Evolutionary conservation across 2,113 vertebrate genomes (phyloP).

Genomic region (Thinocorus orbignyianus): DNA sequence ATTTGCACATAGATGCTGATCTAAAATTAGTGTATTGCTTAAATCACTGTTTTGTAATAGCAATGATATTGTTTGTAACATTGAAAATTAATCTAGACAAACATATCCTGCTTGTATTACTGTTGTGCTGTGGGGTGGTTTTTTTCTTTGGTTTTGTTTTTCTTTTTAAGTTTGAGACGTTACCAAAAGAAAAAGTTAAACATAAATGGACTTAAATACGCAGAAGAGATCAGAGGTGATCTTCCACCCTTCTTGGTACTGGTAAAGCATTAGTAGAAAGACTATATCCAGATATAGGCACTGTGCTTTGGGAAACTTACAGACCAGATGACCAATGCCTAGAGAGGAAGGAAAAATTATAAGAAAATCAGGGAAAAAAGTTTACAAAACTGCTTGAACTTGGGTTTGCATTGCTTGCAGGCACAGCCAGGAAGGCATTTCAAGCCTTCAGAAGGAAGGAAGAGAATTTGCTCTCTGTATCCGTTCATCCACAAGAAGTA

Average conservation of each 20-base stretch:
- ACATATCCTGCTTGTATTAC: neutral
- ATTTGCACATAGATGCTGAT: constrained; percentile 2
- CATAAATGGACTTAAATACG: neutral
- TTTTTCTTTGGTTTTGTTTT: neutral
- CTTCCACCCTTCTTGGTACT: neutral
- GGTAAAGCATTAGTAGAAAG: neutral
- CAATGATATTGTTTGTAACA: neutral
- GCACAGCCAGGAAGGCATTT: neutral
- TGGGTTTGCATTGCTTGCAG: neutral
- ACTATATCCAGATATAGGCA: neutral
- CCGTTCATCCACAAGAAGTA: neutral
- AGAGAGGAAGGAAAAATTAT: neutral
- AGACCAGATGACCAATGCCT: neutral
- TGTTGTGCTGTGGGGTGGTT: neutral
- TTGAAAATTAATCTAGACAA: neutral
- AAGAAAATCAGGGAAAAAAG: neutral
- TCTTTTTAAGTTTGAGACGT: neutral
- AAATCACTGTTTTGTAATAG: constrained; percentile 40
- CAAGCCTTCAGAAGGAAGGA: neutral
- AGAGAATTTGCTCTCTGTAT: neutral
- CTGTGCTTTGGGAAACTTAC: neutral
- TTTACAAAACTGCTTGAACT: neutral
- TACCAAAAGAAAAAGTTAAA: neutral
- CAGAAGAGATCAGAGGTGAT: neutral
- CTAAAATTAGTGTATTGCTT: constrained; percentile 54